phyloP scores from a whole-genome alignment of 2,888 invertebrate species.

The Tetragonisca angustula region DNA sequence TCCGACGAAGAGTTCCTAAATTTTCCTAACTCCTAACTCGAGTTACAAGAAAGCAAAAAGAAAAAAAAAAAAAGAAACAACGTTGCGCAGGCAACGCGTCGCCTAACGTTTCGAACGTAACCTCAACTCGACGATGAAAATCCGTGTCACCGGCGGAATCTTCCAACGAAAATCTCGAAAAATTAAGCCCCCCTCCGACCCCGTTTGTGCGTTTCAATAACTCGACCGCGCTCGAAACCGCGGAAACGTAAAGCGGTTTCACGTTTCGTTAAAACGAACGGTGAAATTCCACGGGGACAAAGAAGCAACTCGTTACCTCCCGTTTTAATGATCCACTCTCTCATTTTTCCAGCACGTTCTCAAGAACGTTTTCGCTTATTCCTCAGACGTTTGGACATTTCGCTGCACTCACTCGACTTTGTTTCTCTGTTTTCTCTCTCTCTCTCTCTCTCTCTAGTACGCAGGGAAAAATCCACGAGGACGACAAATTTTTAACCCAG shows the following conservation, averaged over 20 bases:
- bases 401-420: background rate
- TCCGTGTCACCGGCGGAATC: background rate
- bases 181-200: background rate
- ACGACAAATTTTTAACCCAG: too few relatives aligned
- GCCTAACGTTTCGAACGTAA: background rate
- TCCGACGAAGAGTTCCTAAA: too few relatives aligned
- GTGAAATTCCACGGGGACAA: slow-evolving; percentile 26
- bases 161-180: background rate
- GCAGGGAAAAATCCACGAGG: too few relatives aligned
- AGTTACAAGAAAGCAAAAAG: too few relatives aligned
- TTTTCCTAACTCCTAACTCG: too few relatives aligned
- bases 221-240: background rate
- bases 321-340: slow-evolving; percentile 26
- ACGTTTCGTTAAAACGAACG: slow-evolving; percentile 25
- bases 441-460: background rate
- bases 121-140: background rate
- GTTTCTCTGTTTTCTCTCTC: background rate
- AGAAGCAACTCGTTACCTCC: slow-evolving; percentile 22
- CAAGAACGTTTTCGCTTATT: slow-evolving; percentile 9
- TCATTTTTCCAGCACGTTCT: background rate
- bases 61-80: background rate
- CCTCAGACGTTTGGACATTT: background rate
- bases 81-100: background rate
- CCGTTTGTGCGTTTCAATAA: background rate
- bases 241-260: slow-evolving; percentile 12